Base-by-base conservation (phyloP, 2,113 vertebrate species). In the Aptenodytes patagonicus region DNA sequence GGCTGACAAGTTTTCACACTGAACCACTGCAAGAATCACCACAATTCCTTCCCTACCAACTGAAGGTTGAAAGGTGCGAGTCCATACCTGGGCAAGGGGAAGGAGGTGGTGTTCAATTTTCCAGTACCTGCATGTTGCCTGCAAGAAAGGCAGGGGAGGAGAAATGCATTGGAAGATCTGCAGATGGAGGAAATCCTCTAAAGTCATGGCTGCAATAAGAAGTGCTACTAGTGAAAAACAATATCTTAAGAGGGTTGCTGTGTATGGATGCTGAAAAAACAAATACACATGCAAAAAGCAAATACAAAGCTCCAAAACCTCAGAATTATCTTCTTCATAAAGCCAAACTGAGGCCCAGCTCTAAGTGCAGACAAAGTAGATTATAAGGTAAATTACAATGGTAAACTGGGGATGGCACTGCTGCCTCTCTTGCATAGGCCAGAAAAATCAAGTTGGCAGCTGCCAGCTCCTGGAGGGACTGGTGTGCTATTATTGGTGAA, bases 1-100 rank as follows among this genome's bases (percentile, higher is more conserved):
- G 40, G 77, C 79, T 94, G 54, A 80, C 64, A 93, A 55, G 65
- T 80, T 93, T 95, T 93, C 89, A 95, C 88, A 93, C 7, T 80
- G 64, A 96, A 93, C 77, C 87, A 51, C 84, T 87, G 87, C 92
- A 92, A 29, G 61, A 78, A 87, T 52, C 70, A 65, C 83, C 95
- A 95, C 79, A 83, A 38, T 24, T 86, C 75, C 47, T 73, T 61
- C 18, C 44, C 46, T 46, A 68, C 79, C 73, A 94, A n/a, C 58
- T 60, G 75, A 79, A 90, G 69, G 68, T 65, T 75, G 75, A 93
- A 54, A 2, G 20, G 68, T 47, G 46, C 1, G 10, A 55, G 49
- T 46, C 54, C 40, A 36, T 10, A 70, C 8, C 18, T 31, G n/a
- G 40, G 75, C 75, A 85, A 78, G 61, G 22, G 60, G 49, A 75